Conservation (phyloP, 1,140 invertebrate species). For the Thaumetopoea pityocampa region DNA sequence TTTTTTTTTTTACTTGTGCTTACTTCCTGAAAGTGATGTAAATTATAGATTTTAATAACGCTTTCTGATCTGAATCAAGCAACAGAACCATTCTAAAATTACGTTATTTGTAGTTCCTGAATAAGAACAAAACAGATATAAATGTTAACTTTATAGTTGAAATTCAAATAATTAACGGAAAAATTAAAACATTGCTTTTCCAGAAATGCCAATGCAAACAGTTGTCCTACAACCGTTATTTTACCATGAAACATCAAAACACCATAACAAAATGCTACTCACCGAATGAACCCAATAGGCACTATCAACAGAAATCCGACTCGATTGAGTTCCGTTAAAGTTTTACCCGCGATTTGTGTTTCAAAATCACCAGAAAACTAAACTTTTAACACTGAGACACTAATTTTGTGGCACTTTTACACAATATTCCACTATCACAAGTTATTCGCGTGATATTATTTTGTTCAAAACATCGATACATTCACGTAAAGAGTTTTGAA, state of each 20-base stretch:
- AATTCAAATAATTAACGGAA: too few relatives aligned
- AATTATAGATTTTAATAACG: too few relatives aligned
- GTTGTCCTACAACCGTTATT: slow-evolving; percentile 29
- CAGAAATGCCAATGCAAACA: too few relatives aligned
- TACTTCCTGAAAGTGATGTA: too few relatives aligned
- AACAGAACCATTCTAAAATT: too few relatives aligned
- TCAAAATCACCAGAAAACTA: slow-evolving; percentile 48
- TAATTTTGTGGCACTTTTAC: slow-evolving; percentile 24
- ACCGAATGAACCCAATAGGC: slow-evolving; percentile 42
- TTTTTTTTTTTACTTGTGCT: too few relatives aligned
- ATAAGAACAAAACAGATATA: too few relatives aligned
- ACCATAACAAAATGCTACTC: slow-evolving; percentile 48
- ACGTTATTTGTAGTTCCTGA: too few relatives aligned
- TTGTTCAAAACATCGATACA: slow-evolving; percentile 45
- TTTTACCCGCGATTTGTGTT: slow-evolving; percentile 41
- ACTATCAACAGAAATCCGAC: slow-evolving; percentile 39
- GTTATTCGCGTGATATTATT: slow-evolving; percentile 23
- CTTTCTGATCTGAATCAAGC: too few relatives aligned
- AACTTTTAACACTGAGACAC: slow-evolving; percentile 33
- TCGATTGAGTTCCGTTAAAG: slow-evolving; percentile 30
- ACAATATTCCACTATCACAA: slow-evolving; percentile 41
- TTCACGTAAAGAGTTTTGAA: slow-evolving; percentile 48
- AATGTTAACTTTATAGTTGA: too few relatives aligned
- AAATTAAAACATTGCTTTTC: slow-evolving; percentile 8
- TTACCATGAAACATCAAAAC: slow-evolving; percentile 35